These are phyloP conservation scores for Heliothis peltigera DNA, from an alignment of 2,888 invertebrate genomes.

Conservation along the genomic window DNA sequence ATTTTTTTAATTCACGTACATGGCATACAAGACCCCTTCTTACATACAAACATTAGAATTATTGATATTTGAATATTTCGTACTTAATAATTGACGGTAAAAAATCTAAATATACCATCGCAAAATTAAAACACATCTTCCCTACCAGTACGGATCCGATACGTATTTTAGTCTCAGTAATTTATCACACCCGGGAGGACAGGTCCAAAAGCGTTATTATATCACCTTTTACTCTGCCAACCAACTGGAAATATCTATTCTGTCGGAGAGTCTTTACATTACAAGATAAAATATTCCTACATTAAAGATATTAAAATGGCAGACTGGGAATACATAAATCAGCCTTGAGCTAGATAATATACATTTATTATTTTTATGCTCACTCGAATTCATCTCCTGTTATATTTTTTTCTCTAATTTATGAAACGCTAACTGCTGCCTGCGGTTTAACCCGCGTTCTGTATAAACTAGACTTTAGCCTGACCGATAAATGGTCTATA, in stretches of 20 bases:
- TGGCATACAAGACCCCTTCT: too few species aligned
- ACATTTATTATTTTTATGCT: conserved; percentile 34
- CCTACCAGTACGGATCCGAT: neutral
- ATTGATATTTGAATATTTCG: too few species aligned
- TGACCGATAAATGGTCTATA: too few species aligned
- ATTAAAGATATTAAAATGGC: conserved; percentile 52
- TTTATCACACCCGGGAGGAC: neutral
- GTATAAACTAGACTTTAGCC: too few species aligned
- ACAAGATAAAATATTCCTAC: conserved; percentile 49
- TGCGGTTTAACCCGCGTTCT: too few species aligned
- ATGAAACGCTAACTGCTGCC: too few species aligned
- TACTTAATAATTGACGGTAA: too few species aligned
- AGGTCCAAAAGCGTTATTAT: conserved; percentile 5
- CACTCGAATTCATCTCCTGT: too few species aligned
- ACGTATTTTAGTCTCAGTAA: neutral
- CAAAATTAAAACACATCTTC: neutral
- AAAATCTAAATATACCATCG: neutral
- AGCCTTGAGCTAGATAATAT: conserved; percentile 14
- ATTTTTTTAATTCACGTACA: too few species aligned
- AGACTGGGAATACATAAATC: conserved; percentile 37
- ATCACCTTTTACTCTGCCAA: conserved; percentile 8
- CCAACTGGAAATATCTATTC: conserved; percentile 24
- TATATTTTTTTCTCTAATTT: too few species aligned
- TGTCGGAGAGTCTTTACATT: conserved; percentile 12
- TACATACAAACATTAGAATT: too few species aligned